phyloP scores from a whole-genome alignment of 2,888 invertebrate species.

The Agonum fuliginosum region DNA sequence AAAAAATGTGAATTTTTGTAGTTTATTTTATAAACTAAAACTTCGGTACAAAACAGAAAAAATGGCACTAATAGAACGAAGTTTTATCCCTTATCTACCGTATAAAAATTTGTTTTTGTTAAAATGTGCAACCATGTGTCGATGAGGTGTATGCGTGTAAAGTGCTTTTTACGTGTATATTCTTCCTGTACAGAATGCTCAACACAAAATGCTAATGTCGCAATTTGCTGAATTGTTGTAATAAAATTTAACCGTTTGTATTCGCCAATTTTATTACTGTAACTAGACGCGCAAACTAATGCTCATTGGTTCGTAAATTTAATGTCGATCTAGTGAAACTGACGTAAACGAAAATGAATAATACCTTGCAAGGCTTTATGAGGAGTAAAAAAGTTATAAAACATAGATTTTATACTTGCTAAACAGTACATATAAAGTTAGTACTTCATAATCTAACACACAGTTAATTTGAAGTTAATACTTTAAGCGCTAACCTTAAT shows the following conservation, averaged over 20 bases:
- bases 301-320: not conserved
- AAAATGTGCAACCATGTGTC: no score
- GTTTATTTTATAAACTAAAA: no score
- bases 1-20: no score
- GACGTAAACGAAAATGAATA: not conserved
- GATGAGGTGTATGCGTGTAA: no score
- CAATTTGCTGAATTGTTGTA: not conserved
- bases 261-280: not conserved
- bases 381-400: conserved; percentile 16
- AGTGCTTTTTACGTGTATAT: no score
- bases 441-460: conserved; percentile 20
- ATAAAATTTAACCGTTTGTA: not conserved
- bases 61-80: no score
- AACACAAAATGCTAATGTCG: not conserved
- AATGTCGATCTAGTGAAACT: not conserved
- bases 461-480: not conserved
- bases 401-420: conserved; percentile 17
- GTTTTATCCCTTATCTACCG: no score
- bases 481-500: not conserved
- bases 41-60: no score
- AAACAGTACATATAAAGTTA: conserved; percentile 13
- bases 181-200: no score
- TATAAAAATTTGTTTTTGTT: no score
- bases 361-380: not conserved
- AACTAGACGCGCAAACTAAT: not conserved